Base-by-base conservation (phyloP, 2,888 invertebrate species). In the Microctonus brassicae region DNA sequence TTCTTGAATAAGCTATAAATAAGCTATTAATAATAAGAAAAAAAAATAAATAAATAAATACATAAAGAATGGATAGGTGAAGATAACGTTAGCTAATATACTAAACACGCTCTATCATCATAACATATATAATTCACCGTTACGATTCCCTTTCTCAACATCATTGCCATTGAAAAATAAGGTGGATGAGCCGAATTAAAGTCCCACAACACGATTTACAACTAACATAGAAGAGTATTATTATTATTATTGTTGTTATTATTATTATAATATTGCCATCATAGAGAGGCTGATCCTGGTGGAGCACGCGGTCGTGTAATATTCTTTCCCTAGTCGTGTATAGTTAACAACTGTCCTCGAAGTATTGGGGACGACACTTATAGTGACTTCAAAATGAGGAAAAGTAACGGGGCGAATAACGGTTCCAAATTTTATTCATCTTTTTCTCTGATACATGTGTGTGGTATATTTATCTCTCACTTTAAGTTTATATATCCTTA, bases 381-480 rank as follows among this genome's bases (percentile, higher is more conserved):
- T 39, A 47, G 64, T 58, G 24, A 24, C 76, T 74, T 77, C 74
- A 75, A 82, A 80, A 82, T 72, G 83, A 82, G 80, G 81, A 81
- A 82, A 81, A 83, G 80, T 82, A 82, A 83, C 81, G 81, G 81
- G 65, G 78, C 80, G 76, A 76, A 69, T 80, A 81, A 81, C 81
- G 81, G 80, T 73, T 47, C 78, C 76, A 70, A 78, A 79, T 80
- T 79, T 77, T 77, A 79, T 75, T 58, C 34, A 63, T 58, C 17
- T 66, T 70, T 74, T 73, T 75, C 77, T 70, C 68, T 47, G 55
- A n/a, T 6, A 63, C 70, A 73, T 47, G 52, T n/a, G 20, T 22
- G 17, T 7, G 20, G 13, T 52, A 24, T 57, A 47, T 53, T 22
- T 24, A 47, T 13, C 22, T 65, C 34, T 33, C 52, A 13, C 29